phyloP scores from a whole-genome alignment of 2,888 invertebrate genomes.

The Andrena chrysosceles region DNA sequence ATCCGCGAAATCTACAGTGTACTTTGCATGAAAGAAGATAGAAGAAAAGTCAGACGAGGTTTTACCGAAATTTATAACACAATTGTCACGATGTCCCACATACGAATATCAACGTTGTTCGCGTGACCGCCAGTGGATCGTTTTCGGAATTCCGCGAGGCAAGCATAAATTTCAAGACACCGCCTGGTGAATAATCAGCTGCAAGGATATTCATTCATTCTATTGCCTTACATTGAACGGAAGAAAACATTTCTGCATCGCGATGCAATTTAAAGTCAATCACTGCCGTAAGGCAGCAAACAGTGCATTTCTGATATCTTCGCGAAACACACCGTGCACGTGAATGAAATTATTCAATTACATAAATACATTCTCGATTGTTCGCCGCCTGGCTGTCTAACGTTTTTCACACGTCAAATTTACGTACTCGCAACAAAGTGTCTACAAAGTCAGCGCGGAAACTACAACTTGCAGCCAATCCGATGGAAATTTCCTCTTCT shows the following conservation, averaged over 20 bases:
- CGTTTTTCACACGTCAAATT: background rate
- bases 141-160: conserved; percentile 45
- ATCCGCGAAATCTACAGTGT: background rate
- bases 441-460: background rate
- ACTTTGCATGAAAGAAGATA: background rate
- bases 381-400: background rate
- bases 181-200: conserved; percentile 16
- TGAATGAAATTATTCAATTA: conserved; percentile 51
- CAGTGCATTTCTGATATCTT: conserved; percentile 13
- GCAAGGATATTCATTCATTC: background rate
- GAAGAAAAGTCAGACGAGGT: too few relatives aligned
- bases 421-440: too few relatives aligned
- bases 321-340: background rate
- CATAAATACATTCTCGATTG: conserved; percentile 31
- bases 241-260: background rate
- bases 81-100: background rate
- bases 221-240: background rate
- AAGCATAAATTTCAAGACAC: conserved; percentile 28
- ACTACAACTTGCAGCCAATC: background rate
- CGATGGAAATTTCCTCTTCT: background rate
- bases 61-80: too few relatives aligned
- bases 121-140: background rate
- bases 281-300: too few relatives aligned
- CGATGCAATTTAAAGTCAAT: background rate
- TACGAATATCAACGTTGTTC: conserved; percentile 5